Percentiles rank a stretch among this genome's conserved stretches.
phyloP scores from a whole-genome alignment of 1,140 invertebrate species.

The Nomia melanderi region DNA sequence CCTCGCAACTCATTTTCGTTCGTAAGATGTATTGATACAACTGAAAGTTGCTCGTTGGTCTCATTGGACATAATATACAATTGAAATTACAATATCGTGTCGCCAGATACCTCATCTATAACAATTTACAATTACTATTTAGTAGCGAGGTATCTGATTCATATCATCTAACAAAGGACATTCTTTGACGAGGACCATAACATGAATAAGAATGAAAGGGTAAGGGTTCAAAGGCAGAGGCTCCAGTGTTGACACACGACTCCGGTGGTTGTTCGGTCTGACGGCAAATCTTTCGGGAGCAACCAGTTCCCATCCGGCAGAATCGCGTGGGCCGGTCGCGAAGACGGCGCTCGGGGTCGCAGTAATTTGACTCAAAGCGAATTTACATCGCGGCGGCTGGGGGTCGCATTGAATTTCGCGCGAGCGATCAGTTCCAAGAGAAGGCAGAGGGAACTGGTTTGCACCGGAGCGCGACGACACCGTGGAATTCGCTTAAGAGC shows the following conservation, averaged over 20 bases:
- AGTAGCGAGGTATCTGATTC: no score
- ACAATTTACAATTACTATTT: no score
- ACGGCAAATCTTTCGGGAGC: neutral
- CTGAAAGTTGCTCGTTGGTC: no score
- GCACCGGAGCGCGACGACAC: conserved; percentile 20
- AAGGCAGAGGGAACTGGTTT: conserved; percentile 51
- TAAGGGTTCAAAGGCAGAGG: no score
- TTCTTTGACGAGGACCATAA: no score
- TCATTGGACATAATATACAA: no score
- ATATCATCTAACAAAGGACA: no score
- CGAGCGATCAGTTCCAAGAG: conserved; percentile 62
- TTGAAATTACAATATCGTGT: no score
- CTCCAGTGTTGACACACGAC: neutral
- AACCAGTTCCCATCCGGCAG: neutral
- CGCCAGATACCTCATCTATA: no score
- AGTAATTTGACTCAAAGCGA: neutral
- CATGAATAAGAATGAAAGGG: no score
- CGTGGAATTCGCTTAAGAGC: conserved; percentile 64
- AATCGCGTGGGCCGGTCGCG: neutral
- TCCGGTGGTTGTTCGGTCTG: neutral
- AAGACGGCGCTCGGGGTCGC: neutral
- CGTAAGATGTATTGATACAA: no score
- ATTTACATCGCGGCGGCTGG: conserved; percentile 29
- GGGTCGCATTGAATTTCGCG: conserved; percentile 45
- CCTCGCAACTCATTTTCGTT: no score